Base-by-base conservation (phyloP, 1,140 invertebrate species). In the Vanessa atalanta region DNA sequence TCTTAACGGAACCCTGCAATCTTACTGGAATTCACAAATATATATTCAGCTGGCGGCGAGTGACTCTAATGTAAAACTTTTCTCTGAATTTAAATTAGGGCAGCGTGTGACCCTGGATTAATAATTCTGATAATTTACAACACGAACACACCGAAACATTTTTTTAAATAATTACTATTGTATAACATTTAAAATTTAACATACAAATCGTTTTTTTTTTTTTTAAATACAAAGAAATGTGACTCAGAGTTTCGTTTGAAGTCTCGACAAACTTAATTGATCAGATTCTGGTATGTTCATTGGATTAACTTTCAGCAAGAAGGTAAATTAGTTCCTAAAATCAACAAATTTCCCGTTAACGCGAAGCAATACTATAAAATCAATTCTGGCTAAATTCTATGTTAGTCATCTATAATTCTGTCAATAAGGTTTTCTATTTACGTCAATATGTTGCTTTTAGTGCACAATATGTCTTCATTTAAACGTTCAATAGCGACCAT, bases 21-120 rank as follows among this genome's bases (percentile, higher is more conserved):
- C 83, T 84, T 84, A 72, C 79, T 84, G 73, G 68, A 80, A 81
- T 83, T 83, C 79, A 77, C 79, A 81, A 80, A 86, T 82, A 83
- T 79, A 80, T 78, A 75, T 76, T 76, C 57, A 72, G 72, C 72
- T 68, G 66, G 63, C 37, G 66, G 61, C 70, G 70, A 72, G 73
- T 76, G 63, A 70, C 55, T 72, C 60, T 72, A 63, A 77, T 76
- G 60, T 72, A 71, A 69, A 75, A 72, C 60, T 69, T 72, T 69
- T 31, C 57, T 60, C 47, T 53, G 53, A 64, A 48, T 71, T 67
- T 47, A 60, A 47, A 78, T 74, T 69, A 65, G 20, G 67, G 47
- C 20, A 65, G 26, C 31, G 3, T 55, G n/a, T 64, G 37, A 64
- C 48, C 26, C 23, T 64, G 37, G 48, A 53, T 23, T 43, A 9